These are phyloP conservation scores for Octodonta nipae DNA, from an alignment of 2,888 invertebrate genomes.

Conservation along the genomic window DNA sequence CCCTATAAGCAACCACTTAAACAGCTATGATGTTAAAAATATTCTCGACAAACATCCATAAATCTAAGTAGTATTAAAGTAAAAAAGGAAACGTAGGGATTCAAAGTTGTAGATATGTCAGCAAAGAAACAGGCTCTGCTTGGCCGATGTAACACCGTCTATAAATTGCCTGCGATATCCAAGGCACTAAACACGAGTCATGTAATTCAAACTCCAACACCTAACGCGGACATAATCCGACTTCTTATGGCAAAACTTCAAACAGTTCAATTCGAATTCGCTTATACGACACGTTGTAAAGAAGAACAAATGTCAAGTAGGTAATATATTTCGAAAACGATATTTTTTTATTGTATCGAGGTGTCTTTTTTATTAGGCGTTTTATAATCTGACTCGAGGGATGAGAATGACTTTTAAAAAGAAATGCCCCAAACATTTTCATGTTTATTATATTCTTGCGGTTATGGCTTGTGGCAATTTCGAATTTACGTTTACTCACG, in stretches of 20 bases:
- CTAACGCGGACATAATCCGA: too few species aligned
- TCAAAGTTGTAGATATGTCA: too few species aligned
- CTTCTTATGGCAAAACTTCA: constrained; percentile 11
- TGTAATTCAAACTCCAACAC: too few species aligned
- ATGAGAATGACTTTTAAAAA: constrained; percentile 28
- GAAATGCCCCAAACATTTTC: constrained; percentile 28
- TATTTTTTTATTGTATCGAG: constrained; percentile 29
- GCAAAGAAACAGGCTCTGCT: too few species aligned
- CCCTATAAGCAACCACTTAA: too few species aligned
- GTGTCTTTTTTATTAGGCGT: constrained; percentile 30
- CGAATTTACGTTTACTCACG: constrained; percentile 26
- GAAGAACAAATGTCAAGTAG: constrained; percentile 28
- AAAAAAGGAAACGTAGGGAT: too few species aligned
- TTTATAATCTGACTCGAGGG: constrained; percentile 29
- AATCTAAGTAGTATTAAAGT: too few species aligned
- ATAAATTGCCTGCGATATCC: too few species aligned
- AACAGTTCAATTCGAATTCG: constrained; percentile 15
- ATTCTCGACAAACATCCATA: too few species aligned
- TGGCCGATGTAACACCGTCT: too few species aligned
- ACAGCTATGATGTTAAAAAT: too few species aligned
- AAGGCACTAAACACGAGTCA: too few species aligned
- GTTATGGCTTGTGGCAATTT: constrained; percentile 26
- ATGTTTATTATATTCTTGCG: constrained; percentile 30
- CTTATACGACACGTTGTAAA: constrained; percentile 22
- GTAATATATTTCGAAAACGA: constrained; percentile 23